phyloP scores from a whole-genome alignment of 2,113 vertebrate species.

The Gasterosteus aculeatus region DNA sequence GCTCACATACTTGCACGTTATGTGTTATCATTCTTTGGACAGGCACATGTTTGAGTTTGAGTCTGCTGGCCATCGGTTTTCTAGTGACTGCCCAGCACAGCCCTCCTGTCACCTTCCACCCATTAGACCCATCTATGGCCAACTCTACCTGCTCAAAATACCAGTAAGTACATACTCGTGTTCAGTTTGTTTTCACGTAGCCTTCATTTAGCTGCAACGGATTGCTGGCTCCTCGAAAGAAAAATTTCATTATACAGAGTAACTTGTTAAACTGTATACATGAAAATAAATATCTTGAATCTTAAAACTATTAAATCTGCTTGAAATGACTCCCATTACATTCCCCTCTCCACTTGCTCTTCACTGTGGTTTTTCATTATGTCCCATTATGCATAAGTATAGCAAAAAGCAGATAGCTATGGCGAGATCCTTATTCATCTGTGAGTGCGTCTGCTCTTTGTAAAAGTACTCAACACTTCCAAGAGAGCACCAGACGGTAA shows the following conservation, averaged over 20 bases:
- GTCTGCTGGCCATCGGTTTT: conserved; percentile 91
- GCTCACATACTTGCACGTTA: not conserved
- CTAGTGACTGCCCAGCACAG: conserved; percentile 92
- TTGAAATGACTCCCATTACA: not conserved
- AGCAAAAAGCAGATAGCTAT: not conserved
- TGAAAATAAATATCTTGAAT: too few relatives aligned
- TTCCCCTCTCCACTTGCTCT: not conserved
- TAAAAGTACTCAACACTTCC: conserved; percentile 30
- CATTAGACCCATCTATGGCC: conserved; percentile 82
- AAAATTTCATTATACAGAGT: too few relatives aligned
- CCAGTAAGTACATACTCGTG: conserved; percentile 82
- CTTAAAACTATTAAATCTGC: not conserved
- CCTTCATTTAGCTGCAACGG: not conserved
- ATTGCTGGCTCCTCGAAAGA: not conserved
- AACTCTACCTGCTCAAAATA: conserved; percentile 91
- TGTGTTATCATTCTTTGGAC: not conserved
- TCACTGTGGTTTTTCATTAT: not conserved
- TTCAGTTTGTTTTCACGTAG: not conserved
- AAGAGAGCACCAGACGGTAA: conserved; percentile 3
- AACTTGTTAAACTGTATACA: too few relatives aligned
- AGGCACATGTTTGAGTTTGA: conserved; percentile 92
- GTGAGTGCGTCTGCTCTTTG: conserved; percentile 15
- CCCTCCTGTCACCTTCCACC: conserved; percentile 88
- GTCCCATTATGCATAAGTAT: not conserved
- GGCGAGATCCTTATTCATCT: not conserved